phyloP scores from a whole-genome alignment of 1,140 invertebrate species.

The Aethina tumida region DNA sequence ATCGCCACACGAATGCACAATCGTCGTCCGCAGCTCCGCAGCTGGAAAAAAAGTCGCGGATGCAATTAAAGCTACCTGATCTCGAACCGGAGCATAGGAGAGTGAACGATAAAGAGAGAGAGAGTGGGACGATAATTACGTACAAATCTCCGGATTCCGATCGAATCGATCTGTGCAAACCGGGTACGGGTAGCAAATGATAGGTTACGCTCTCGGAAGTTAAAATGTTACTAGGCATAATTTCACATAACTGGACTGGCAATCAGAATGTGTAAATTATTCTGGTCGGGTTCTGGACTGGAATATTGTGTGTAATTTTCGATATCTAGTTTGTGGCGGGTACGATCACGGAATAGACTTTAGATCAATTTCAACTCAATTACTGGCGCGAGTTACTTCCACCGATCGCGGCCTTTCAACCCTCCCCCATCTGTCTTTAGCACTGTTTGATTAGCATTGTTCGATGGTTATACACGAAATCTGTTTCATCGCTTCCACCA shows the following conservation, averaged over 20 bases:
- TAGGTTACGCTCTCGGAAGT: slow-evolving; percentile 30
- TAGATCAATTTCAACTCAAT: slow-evolving; percentile 28
- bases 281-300: slow-evolving; percentile 13
- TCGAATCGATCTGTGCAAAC: slow-evolving; percentile 27
- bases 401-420: slow-evolving; percentile 6
- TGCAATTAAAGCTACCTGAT: slow-evolving; percentile 26
- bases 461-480: no score
- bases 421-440: no score
- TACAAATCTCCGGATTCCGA: slow-evolving; percentile 27
- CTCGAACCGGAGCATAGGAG: slow-evolving; percentile 14
- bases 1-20: slow-evolving; percentile 13
- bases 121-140: slow-evolving; percentile 18
- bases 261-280: slow-evolving; percentile 32
- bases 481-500: no score
- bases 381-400: slow-evolving; percentile 10
- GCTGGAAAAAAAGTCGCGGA: no score
- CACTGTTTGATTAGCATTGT: no score
- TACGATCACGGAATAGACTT: slow-evolving; percentile 28
- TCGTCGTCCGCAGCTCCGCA: no score
- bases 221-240: slow-evolving; percentile 31
- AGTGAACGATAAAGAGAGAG: slow-evolving; percentile 10
- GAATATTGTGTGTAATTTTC: slow-evolving; percentile 25
- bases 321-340: slow-evolving; percentile 26
- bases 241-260: slow-evolving; percentile 30
- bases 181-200: slow-evolving; percentile 28